These are phyloP conservation scores for Empis livida DNA, from an alignment of 2,888 invertebrate genomes.

Conservation along the genomic window DNA sequence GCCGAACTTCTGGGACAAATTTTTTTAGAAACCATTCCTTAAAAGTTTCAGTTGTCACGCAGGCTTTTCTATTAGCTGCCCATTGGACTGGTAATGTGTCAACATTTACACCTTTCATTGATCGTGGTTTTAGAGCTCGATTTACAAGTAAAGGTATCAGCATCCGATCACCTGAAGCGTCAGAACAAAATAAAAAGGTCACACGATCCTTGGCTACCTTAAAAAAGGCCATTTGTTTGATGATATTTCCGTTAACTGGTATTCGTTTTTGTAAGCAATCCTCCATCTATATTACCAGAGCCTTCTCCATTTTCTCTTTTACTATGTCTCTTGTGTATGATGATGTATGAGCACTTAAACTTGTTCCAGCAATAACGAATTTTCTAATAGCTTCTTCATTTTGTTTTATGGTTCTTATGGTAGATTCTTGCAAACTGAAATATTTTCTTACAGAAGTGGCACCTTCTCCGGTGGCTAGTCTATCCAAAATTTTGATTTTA, in stretches of 20 bases:
- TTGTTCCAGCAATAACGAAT: constrained; percentile 10
- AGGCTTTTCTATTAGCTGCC: constrained; percentile 19
- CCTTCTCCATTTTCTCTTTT: too few species aligned
- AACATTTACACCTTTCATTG: constrained; percentile 17
- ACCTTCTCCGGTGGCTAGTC: too few species aligned
- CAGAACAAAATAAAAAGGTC: constrained; percentile 19
- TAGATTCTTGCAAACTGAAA: constrained; percentile 11
- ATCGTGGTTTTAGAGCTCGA: constrained; percentile 16
- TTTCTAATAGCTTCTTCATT: constrained; percentile 9
- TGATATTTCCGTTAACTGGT: constrained; percentile 8
- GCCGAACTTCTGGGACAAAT: too few species aligned
- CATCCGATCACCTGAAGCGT: constrained; percentile 19
- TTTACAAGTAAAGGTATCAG: constrained; percentile 20
- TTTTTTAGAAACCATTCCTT: constrained; percentile 12
- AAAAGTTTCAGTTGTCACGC: constrained; percentile 14
- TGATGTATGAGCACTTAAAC: constrained; percentile 7
- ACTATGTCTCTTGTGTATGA: constrained; percentile 10
- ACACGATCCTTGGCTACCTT: constrained; percentile 20
- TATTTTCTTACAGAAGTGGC: constrained; percentile 10
- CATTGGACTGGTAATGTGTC: constrained; percentile 18
- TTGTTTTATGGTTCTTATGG: constrained; percentile 9
- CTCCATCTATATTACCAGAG: constrained; percentile 10
- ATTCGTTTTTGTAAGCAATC: constrained; percentile 10
- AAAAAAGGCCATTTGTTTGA: constrained; percentile 8
- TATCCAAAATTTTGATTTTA: too few species aligned